A percentile compares a stretch with the other conserved stretches of the same genome.
phyloP scores from a whole-genome alignment of 1,140 invertebrate genomes.

The Apis florea region DNA sequence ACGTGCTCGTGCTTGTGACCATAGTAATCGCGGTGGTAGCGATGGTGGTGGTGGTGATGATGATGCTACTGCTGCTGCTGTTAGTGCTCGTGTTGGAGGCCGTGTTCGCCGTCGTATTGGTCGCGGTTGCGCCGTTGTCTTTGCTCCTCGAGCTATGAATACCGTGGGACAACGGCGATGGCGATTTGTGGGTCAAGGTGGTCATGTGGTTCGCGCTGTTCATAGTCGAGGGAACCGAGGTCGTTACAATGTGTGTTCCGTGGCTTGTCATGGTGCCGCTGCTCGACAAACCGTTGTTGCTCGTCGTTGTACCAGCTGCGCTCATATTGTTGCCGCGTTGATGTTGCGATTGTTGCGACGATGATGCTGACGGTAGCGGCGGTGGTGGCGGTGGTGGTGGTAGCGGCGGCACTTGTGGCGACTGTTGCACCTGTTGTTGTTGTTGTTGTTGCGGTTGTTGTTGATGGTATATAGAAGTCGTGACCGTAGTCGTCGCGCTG shows the following conservation, averaged over 20 bases:
- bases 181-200: conserved; percentile 54
- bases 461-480: conserved; percentile 66
- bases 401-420: conserved; percentile 17
- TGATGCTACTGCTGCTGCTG: background rate
- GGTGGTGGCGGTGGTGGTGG: background rate
- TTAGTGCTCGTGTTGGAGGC: conserved; percentile 8
- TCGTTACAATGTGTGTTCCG: conserved; percentile 61
- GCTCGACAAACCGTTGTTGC: conserved; percentile 50
- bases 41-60: conserved; percentile 45
- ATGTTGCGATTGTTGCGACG: conserved; percentile 32
- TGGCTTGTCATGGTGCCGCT: conserved; percentile 69
- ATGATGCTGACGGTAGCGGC: background rate
- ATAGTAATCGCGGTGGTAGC: background rate
- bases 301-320: conserved; percentile 55
- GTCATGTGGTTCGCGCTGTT: conserved; percentile 58
- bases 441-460: conserved; percentile 59
- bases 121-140: conserved; percentile 35
- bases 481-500: conserved; percentile 64
- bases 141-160: conserved; percentile 59
- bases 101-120: conserved; percentile 43
- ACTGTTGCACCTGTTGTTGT: conserved; percentile 47
- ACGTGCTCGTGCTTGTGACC: conserved; percentile 2
- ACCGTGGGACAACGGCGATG: conserved; percentile 59
- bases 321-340: conserved; percentile 28
- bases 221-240: conserved; percentile 43